A percentile compares a stretch with the other conserved stretches of the same genome.
These are phyloP conservation scores for Andrena camellia DNA, from an alignment of 2,888 invertebrate species.

Conservation along the genomic window DNA sequence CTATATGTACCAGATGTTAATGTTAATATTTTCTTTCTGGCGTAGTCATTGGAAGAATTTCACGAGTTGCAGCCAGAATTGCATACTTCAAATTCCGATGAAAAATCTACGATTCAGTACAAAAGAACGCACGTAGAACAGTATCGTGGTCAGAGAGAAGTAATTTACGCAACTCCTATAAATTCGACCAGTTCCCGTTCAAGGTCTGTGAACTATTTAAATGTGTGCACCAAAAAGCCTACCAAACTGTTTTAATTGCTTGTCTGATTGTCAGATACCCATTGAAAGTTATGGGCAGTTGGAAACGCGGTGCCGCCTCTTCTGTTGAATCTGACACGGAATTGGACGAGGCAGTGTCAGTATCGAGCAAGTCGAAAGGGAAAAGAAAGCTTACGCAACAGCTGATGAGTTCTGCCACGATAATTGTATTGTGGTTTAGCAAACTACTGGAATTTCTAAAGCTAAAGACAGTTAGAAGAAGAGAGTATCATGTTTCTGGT, in stretches of 20 bases:
- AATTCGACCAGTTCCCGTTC: background rate
- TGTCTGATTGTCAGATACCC: background rate
- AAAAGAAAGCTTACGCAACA: slow-evolving; percentile 61
- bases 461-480: slow-evolving; percentile 70
- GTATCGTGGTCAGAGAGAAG: slow-evolving; percentile 72
- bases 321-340: slow-evolving; percentile 79
- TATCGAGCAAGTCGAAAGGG: slow-evolving; percentile 37
- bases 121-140: slow-evolving; percentile 76
- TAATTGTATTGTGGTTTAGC: slow-evolving; percentile 68
- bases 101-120: slow-evolving; percentile 67
- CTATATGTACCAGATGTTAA: background rate
- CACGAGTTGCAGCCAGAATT: slow-evolving; percentile 47
- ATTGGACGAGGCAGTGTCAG: slow-evolving; percentile 72
- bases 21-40: background rate
- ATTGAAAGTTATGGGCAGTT: slow-evolving; percentile 8
- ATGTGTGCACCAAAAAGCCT: too few relatives aligned
- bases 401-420: slow-evolving; percentile 61
- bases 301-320: slow-evolving; percentile 55
- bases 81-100: slow-evolving; percentile 57
- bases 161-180: slow-evolving; percentile 65
- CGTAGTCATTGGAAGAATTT: slow-evolving; percentile 26
- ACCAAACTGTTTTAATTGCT: too few relatives aligned
- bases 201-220: slow-evolving; percentile 51
- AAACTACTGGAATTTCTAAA: slow-evolving; percentile 73
- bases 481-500: slow-evolving; percentile 70